phyloP scores from a whole-genome alignment of 2,888 invertebrate genomes.

The Tethea ocularis region DNA sequence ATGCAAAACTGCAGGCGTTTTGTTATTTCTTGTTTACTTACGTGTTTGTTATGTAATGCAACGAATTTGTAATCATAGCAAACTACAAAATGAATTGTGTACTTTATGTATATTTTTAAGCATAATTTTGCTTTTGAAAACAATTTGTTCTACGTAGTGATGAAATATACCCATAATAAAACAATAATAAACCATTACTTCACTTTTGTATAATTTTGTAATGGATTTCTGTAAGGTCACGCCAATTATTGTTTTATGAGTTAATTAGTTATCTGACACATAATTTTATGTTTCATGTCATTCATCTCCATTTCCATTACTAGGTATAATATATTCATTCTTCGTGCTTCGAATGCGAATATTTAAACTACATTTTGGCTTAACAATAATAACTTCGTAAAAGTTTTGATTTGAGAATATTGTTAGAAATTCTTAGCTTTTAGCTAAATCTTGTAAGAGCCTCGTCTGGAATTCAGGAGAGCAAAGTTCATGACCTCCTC shows the following conservation, averaged over 20 bases:
- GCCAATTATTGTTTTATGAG: too few relatives aligned
- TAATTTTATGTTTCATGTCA: too few relatives aligned
- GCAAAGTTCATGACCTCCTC: not conserved
- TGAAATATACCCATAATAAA: too few relatives aligned
- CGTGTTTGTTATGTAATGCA: slow-evolving; percentile 8
- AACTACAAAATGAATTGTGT: not conserved
- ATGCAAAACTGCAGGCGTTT: slow-evolving; percentile 41
- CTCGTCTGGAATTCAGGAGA: not conserved
- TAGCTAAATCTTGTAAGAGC: not conserved
- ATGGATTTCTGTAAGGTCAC: too few relatives aligned
- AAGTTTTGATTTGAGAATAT: not conserved
- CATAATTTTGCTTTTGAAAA: too few relatives aligned
- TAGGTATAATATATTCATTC: too few relatives aligned
- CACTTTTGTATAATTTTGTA: too few relatives aligned
- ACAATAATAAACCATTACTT: too few relatives aligned
- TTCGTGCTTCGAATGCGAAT: not conserved
- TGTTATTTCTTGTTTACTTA: slow-evolving; percentile 28
- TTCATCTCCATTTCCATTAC: too few relatives aligned
- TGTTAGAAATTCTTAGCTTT: not conserved
- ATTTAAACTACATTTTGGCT: not conserved
- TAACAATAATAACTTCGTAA: not conserved
- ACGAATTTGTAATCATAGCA: not conserved
- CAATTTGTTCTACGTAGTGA: too few relatives aligned
- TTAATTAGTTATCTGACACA: too few relatives aligned
- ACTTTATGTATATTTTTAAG: too few relatives aligned